Evolutionary conservation across 1,140 invertebrate species (phyloP), one percentile per base, ranked within the genome.

Genomic region (Pseudomyrmex dendroicus): DNA sequence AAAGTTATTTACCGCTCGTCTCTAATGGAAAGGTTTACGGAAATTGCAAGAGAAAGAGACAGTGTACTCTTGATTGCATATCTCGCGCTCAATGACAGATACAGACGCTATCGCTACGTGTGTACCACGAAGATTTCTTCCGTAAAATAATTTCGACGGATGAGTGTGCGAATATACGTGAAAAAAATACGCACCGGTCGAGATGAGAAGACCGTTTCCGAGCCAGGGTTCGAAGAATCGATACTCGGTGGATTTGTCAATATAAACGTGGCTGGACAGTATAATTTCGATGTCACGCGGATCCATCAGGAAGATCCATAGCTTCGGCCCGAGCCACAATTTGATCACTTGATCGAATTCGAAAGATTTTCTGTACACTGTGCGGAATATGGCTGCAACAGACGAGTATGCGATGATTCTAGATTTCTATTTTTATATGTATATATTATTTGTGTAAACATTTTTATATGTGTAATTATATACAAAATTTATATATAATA

Each of bases 241-340:
- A 91, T 97, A 97, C 86, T 97, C 96, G 15, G 94, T 92, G 9
- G 96, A 96, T 92, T 97, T 97, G 92, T 97, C 96, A 63, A 97
- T 96, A 92, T 96, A 96, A 5, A 97, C 96, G 83, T 97, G 95
- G 87, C 96, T 97, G 88, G 96, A 96, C 0, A 97, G 93, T 73
- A 97, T 96, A 10, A 97, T 92, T 90, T 97, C 97, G 15, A 97
- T 96, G 86, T 97, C 97, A 22, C 95, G 95, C 22, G 97, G 97
- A 89, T 97, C 96, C 17, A 95, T 95, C 66, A 97, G 91, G 93
- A 97, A 97, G 9, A 97, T 94, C 2, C 97, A 59, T 35, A 97
- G 94, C 90, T 96, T 96, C 1, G 97, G 96, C 2, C 97, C 97
- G 76, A 97, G 95, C 97, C 97, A 97, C 12, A 97, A 76, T 92